A percentile compares a stretch with the other conserved stretches of the same genome.
Conservation (phyloP, 2,113 vertebrate genomes). For the Eidolon helvum region DNA sequence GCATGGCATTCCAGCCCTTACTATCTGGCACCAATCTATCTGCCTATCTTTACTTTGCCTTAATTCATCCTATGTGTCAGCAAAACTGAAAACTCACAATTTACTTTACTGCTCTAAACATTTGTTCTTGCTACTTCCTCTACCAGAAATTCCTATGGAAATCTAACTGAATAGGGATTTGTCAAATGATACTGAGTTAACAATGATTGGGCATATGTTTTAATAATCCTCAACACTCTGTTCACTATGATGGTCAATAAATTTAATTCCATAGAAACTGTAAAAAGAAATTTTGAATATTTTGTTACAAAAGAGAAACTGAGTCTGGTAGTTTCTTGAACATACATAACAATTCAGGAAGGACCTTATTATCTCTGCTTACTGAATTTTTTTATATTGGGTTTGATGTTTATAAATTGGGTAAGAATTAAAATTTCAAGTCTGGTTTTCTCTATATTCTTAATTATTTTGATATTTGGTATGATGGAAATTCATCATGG, state of each 20-base stretch:
- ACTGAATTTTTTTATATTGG: slow-evolving; percentile 21
- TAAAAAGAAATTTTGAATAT: slow-evolving; percentile 10
- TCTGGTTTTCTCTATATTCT: not conserved
- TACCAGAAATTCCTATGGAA: not conserved
- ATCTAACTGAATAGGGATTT: not conserved
- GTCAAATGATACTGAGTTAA: not conserved
- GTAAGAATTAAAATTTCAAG: slow-evolving; percentile 22
- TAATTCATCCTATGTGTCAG: not conserved
- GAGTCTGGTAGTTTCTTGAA: not conserved
- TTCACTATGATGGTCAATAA: not conserved
- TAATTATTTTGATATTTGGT: slow-evolving; percentile 49
- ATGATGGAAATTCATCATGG: slow-evolving; percentile 7
- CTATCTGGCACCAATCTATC: not conserved
- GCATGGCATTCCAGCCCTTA: not conserved
- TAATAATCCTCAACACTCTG: not conserved
- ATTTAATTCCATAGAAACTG: not conserved
- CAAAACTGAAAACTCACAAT: not conserved
- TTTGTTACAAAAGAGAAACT: slow-evolving; percentile 31
- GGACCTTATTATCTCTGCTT: not conserved
- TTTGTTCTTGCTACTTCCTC: not conserved
- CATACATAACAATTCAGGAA: slow-evolving; percentile 6
- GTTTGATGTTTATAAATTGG: not conserved
- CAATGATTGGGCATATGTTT: not conserved
- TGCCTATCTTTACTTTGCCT: not conserved
- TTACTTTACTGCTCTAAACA: not conserved